phyloP scores from a whole-genome alignment of 1,140 invertebrate genomes.

The Metaphire vulgaris region DNA sequence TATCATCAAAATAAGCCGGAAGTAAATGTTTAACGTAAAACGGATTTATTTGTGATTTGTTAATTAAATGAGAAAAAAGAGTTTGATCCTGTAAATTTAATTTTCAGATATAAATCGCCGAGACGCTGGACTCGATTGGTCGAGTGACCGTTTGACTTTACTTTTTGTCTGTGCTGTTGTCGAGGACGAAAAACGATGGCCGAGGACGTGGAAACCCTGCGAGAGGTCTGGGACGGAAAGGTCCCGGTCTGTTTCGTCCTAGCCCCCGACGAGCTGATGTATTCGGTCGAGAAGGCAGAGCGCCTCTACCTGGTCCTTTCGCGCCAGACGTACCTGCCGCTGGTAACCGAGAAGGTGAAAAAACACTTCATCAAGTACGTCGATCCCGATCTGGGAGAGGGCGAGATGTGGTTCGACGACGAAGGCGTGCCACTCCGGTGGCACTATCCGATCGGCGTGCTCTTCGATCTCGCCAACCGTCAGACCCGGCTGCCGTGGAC shows the following conservation, averaged over 20 bases:
- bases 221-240: conserved; percentile 91
- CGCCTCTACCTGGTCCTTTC: conserved; percentile 91
- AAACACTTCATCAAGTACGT: conserved; percentile 81
- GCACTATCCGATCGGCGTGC: conserved; percentile 92
- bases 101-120: too few species aligned
- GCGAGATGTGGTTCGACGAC: conserved; percentile 92
- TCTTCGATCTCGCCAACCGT: conserved; percentile 75
- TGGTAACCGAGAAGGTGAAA: conserved; percentile 89
- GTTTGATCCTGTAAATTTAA: too few species aligned
- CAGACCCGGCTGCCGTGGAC: conserved; percentile 80
- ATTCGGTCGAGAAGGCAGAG: conserved; percentile 78
- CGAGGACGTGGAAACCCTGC: conserved; percentile 67
- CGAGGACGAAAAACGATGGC: too few species aligned
- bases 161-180: too few species aligned
- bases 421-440: conserved; percentile 87
- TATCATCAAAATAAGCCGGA: too few species aligned
- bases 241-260: conserved; percentile 84
- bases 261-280: conserved; percentile 72
- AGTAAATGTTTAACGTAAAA: too few species aligned
- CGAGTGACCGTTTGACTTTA: too few species aligned
- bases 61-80: too few species aligned
- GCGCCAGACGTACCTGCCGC: conserved; percentile 86
- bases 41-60: too few species aligned
- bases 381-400: conserved; percentile 66
- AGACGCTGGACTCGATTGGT: too few species aligned